phyloP scores from a whole-genome alignment of 2,888 invertebrate species.

The Dasypogon diadema region DNA sequence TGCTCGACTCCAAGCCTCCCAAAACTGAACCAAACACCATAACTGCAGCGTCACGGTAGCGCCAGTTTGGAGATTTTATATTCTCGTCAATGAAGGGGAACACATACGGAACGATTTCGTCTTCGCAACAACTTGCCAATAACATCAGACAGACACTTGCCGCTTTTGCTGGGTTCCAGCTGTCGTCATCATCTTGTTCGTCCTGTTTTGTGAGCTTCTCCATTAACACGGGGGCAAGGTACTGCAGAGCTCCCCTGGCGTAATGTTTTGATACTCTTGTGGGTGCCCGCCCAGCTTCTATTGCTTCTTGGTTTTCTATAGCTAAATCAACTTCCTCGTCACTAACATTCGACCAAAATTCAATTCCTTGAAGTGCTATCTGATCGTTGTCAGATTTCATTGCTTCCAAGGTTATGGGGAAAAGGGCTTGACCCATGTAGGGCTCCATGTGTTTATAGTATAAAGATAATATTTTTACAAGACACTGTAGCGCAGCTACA shows the following conservation, averaged over 20 bases:
- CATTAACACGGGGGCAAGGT: slow-evolving; percentile 92
- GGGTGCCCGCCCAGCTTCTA: slow-evolving; percentile 94
- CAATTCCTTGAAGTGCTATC: slow-evolving; percentile 97
- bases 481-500: slow-evolving; percentile 97
- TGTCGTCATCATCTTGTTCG: slow-evolving; percentile 97
- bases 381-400: slow-evolving; percentile 98
- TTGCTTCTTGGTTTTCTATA: slow-evolving; percentile 94
- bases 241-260: slow-evolving; percentile 97
- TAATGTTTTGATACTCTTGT: slow-evolving; percentile 93
- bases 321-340: slow-evolving; percentile 98
- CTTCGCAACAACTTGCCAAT: slow-evolving; percentile 96
- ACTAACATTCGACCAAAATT: slow-evolving; percentile 99
- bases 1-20: slow-evolving; percentile 89
- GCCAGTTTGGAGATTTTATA: slow-evolving; percentile 94
- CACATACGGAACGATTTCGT: slow-evolving; percentile 95
- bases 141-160: slow-evolving; percentile 99
- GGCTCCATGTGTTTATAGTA: slow-evolving; percentile 99
- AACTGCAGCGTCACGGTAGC: slow-evolving; percentile 93
- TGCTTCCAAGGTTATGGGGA: slow-evolving; percentile 97
- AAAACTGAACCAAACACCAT: slow-evolving; percentile 98
- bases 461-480: slow-evolving; percentile 96
- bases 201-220: slow-evolving; percentile 96
- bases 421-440: slow-evolving; percentile 98
- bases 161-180: slow-evolving; percentile 99
- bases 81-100: slow-evolving; percentile 96